Conservation (phyloP, 2,888 invertebrate genomes). For the Agelastica alni region DNA sequence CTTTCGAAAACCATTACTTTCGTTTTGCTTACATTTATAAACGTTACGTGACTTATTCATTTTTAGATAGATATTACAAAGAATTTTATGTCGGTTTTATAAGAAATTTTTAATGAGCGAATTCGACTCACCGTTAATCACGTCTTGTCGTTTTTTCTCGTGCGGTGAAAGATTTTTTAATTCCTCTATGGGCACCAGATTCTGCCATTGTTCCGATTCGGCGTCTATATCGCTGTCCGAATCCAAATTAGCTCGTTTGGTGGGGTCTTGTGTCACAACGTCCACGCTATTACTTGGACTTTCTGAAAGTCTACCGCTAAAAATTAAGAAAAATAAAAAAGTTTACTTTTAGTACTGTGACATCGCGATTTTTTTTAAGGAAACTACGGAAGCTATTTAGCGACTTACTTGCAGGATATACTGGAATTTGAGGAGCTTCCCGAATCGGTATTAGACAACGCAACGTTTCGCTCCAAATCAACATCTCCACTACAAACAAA, state of each 20-base stretch:
- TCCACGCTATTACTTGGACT: slow-evolving; percentile 75
- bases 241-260: slow-evolving; percentile 42
- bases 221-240: slow-evolving; percentile 64
- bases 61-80: no score
- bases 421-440: slow-evolving; percentile 75
- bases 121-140: slow-evolving; percentile 84
- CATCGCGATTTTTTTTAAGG: neutral
- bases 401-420: slow-evolving; percentile 62
- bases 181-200: slow-evolving; percentile 74
- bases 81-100: no score
- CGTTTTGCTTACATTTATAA: no score
- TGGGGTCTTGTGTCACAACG: slow-evolving; percentile 57
- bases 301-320: slow-evolving; percentile 63
- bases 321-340: no score
- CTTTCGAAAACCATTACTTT: no score
- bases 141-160: slow-evolving; percentile 89
- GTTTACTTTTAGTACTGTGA: neutral
- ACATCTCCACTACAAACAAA: slow-evolving; percentile 63
- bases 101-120: no score
- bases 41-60: no score
- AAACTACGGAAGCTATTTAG: neutral
- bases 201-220: slow-evolving; percentile 77
- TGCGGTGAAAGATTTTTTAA: slow-evolving; percentile 73
- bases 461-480: slow-evolving; percentile 60
- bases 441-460: slow-evolving; percentile 61